A percentile compares a stretch with the other conserved stretches of the same genome.
Conservation (phyloP, 92 coral and sea anemone genomes). For the Epizoanthus rinbou region DNA sequence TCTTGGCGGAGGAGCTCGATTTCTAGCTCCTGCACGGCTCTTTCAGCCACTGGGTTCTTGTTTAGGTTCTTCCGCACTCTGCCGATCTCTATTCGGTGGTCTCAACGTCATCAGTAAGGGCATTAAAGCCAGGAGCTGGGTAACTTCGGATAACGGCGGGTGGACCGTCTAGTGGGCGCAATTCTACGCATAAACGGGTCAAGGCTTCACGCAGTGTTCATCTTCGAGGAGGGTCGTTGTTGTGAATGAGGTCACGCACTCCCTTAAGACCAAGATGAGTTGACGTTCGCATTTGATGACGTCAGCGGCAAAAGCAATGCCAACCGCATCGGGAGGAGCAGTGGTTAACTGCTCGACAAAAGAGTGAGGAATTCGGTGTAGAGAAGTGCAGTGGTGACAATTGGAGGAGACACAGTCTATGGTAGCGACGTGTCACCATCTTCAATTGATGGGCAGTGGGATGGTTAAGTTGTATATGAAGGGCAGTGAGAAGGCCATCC, state of each 20-base stretch:
- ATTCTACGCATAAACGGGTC: background rate
- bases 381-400: conserved; percentile 6
- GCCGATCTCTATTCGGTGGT: background rate
- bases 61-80: too few relatives aligned
- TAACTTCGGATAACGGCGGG: background rate
- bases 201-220: conserved; percentile 18
- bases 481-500: conserved; percentile 8
- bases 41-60: too few relatives aligned
- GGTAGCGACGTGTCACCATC: conserved; percentile 4
- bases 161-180: conserved; percentile 9
- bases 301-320: conserved; percentile 8
- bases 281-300: background rate
- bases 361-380: background rate
- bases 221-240: background rate
- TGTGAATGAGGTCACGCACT: conserved; percentile 7
- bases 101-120: too few relatives aligned
- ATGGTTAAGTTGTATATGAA: conserved; percentile 12
- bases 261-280: conserved; percentile 3
- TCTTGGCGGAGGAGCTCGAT: conserved; percentile 38
- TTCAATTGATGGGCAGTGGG: conserved; percentile 30
- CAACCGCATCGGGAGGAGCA: background rate
- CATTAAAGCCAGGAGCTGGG: too few relatives aligned
- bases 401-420: background rate
- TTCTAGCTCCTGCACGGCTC: background rate
- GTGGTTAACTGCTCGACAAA: background rate